These are phyloP conservation scores for Ataeniobius toweri DNA, from an alignment of 2,797 vertebrate genomes.

Conservation along the genomic window DNA sequence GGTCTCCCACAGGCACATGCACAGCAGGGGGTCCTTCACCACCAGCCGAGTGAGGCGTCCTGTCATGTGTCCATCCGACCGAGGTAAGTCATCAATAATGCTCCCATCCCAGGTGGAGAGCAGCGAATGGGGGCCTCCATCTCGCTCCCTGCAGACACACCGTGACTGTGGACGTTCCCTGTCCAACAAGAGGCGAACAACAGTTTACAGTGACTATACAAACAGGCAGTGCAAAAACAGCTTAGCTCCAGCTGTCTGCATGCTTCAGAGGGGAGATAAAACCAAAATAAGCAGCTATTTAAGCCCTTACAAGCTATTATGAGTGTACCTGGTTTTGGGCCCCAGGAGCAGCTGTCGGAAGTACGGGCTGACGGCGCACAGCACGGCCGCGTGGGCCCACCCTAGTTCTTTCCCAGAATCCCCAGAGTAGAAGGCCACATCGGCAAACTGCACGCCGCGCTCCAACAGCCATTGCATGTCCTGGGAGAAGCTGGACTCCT, in stretches of 20 bases:
- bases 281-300: slow-evolving; percentile 8
- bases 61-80: slow-evolving; percentile 72
- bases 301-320: neutral
- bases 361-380: slow-evolving; percentile 90
- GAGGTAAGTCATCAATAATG: slow-evolving; percentile 73
- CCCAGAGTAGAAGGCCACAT: slow-evolving; percentile 89
- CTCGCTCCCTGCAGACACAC: slow-evolving; percentile 81
- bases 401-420: slow-evolving; percentile 84
- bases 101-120: slow-evolving; percentile 82
- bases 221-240: neutral
- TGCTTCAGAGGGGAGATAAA: neutral
- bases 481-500: slow-evolving; percentile 90
- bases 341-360: slow-evolving; percentile 93
- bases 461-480: slow-evolving; percentile 91
- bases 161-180: slow-evolving; percentile 80
- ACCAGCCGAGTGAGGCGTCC: slow-evolving; percentile 84
- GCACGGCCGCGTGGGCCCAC: slow-evolving; percentile 90
- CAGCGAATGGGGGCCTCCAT: slow-evolving; percentile 79
- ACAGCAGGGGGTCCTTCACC: slow-evolving; percentile 91
- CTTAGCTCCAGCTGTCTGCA: slow-evolving; percentile 13
- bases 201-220: neutral
- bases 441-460: slow-evolving; percentile 89
- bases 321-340: slow-evolving; percentile 73
- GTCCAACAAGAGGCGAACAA: slow-evolving; percentile 36
- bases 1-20: slow-evolving; percentile 89